Evolutionary conservation across 2,888 invertebrate species (phyloP), one percentile per base, ranked within the genome.

Genomic region (Hecatera dysodea): DNA sequence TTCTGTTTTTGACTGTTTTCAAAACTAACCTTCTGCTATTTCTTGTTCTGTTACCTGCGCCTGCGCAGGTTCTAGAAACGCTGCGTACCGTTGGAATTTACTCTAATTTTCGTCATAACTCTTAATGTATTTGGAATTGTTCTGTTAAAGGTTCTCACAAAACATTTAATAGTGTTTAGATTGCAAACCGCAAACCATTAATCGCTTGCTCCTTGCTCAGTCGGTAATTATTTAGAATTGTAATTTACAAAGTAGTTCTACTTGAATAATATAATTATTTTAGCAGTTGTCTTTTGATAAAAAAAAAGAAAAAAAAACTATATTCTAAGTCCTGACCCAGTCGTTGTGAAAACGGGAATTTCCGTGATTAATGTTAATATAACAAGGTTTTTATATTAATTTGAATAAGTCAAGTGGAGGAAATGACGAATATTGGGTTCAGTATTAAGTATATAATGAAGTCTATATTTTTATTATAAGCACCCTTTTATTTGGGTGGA

Each of bases 1-100:
- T n/a, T n/a, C n/a, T n/a, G n/a, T n/a, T n/a, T n/a, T n/a, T n/a
- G n/a, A n/a, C n/a, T 15, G 2, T 27, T 9, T 0, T 44, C 56
- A 0, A 12, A 17, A 12, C 9, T 39, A 19, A 4, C 12, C 71
- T 79, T 68, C 65, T 80, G 55, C 0, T 8, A n/a, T 7, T 57
- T 24, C 1, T 42, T 67, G 9, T 5, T n/a, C 0, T 19, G n/a
- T 42, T 19, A 3, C 0, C 2, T 29, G 44, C 61, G 60, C 50
- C 46, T 33, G 69, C 72, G 55, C 75, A 67, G 70, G 44, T 63
- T 77, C 55, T 64, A 69, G 67, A 73, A 75, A 75, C 63, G 15
- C 64, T 71, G 69, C 67, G 71, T 70, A 77, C 72, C 63, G 52
- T 56, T 70, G 70, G 70, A 61, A 80, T 83, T 83, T 68, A 83